Base-by-base conservation (phyloP, 2,888 invertebrate species). In the Drosophila limbata region DNA sequence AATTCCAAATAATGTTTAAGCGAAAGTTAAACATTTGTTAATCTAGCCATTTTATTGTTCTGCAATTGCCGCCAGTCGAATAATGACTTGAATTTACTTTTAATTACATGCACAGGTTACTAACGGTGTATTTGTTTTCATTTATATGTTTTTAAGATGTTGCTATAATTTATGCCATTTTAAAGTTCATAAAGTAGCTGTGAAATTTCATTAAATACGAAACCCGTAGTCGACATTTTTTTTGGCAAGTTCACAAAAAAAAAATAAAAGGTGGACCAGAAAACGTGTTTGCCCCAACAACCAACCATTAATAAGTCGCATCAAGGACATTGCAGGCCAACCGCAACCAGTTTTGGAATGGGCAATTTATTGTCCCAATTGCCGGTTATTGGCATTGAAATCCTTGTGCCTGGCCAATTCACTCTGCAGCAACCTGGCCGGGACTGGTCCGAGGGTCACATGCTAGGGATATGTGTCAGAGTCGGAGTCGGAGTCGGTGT, bases 301-400 rank as follows among this genome's bases (percentile, higher is more conserved):
- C 47, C 40, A 48, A 48, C 47, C 74, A 74, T 75, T 77, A 79
- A 84, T 81, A 84, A 73, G 71, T 72, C 73, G 42, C 53, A 78
- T 80, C 88, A 84, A 84, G 84, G 84, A 84, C 84, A 84, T 39
- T 35, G 55, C 70, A 59, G 75, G 69, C 68, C 64, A 72, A 62
- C 57, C 10, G 6, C 51, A 84, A 87, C 84, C 85, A 80, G 84
- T 84, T 84, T 84, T 52, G 35, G 52, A 50, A 60, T 52, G 65
- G 68, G 65, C 66, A 87, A 87, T 82, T 84, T 84, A 82, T 80
- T 73, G 85, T 15, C 72, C 78, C 78, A 82, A 77, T 82, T 78
- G 76, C 80, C 57, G 84, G 88, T 85, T 80, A 84, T 81, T 84
- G 84, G 78, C 88, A 84, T 87, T 82, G 88, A 80, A 73, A 82